Base-by-base conservation (phyloP, 1,140 invertebrate genomes). In the Neoseiulus cucumeris region DNA sequence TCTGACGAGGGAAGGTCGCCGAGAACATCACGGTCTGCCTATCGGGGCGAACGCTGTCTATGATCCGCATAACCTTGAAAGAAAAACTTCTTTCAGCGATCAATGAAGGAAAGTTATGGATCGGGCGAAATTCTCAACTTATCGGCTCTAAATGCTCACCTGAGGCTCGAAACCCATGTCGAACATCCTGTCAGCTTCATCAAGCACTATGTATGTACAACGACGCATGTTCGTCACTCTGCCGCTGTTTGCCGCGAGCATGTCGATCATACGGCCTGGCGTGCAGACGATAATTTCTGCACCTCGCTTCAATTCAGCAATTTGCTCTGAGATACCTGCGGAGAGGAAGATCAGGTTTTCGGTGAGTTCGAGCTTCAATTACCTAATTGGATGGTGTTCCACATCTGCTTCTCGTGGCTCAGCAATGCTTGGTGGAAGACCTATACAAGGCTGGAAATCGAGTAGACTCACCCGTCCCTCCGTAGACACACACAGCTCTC, bases 81-180 rank as follows among this genome's bases (percentile, higher is more conserved):
- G 22, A 22, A 44, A 42, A 6, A 22, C 64, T 5, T 29, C 4
- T 55, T 22, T 18, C 64, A 42, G 12, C 20, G 64, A 25, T 64
- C n/a, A 17, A 42, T 6, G 18, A 47, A 68, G 64, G 59, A 64
- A 14, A 68, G 39, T 51, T 47, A n/a, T n/a, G n/a, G n/a, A n/a
- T n/a, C n/a, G n/a, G n/a, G n/a, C n/a, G 33, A 39, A 18, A 47
- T n/a, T 66, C 39, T 42, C 5, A 12, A 68, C 18, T 59, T 29
- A 22, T 64, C 2, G 17, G 66, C 6, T 1, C 5, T 67, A 18
- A 20, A 64, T n/a, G 67, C 70, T 74, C 74, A 89, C 88, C 79
- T 98, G 95, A 5, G 95, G 95, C 77, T 98, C 95, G 76, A 99
- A 99, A 18, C 95, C 95, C 92, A 98, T 97, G 74, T 99, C 96